Percentiles rank a stretch among this genome's conserved stretches.
Evolutionary conservation across 2,113 vertebrate species (phyloP).

Genomic region (Hippocampus barbouri): DNA sequence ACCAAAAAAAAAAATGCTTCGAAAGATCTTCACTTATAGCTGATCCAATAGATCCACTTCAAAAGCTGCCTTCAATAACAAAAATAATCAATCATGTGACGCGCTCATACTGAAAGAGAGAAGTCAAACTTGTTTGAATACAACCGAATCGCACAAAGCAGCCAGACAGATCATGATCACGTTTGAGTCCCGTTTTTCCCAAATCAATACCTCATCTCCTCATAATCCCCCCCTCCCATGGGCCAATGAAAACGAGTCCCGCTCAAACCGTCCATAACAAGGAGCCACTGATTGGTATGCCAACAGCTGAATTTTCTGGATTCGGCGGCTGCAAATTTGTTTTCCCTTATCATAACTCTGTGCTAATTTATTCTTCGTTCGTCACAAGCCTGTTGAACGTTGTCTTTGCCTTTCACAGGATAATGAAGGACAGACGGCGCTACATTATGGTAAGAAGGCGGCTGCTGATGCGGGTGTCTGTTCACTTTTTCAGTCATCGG

Average conservation of each 20-base stretch:
- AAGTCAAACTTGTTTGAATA: background rate
- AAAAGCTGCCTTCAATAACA: background rate
- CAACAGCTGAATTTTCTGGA: conserved; percentile 23
- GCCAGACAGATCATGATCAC: background rate
- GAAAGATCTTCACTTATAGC: too few relatives aligned
- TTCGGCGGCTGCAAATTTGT: conserved; percentile 10
- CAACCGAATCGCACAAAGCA: background rate
- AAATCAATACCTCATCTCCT: conserved; percentile 65
- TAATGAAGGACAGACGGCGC: conserved; percentile 92
- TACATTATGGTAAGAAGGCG: conserved; percentile 92
- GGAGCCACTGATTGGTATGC: conserved; percentile 17
- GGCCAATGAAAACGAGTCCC: conserved; percentile 17
- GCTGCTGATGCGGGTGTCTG: conserved; percentile 7
- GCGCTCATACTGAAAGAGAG: background rate
- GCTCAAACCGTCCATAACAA: conserved; percentile 5
- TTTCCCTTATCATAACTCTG: conserved; percentile 8
- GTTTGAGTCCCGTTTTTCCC: conserved; percentile 30
- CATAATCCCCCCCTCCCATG: conserved; percentile 38
- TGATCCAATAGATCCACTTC: background rate
- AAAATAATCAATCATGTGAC: background rate
- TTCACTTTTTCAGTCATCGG: background rate
- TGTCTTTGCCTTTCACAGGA: conserved; percentile 78
- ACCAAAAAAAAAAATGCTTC: background rate
- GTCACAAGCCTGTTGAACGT: conserved; percentile 23
- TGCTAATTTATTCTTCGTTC: conserved; percentile 18